Evolutionary conservation across 2,113 vertebrate genomes (phyloP).

Genomic region (human): GRCh38 chr7:3547501-3548000

Average conservation of each 20-base stretch:
- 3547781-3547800: background rate
- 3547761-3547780: background rate
- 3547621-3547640: no score
- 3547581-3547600: background rate
- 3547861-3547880: background rate
- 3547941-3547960: background rate
- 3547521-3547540: background rate
- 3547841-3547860: background rate
- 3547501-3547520: background rate
- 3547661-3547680: background rate
- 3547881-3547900: background rate
- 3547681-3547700: background rate
- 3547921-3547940: background rate
- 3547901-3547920: background rate
- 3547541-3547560: background rate
- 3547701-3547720: background rate
- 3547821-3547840: background rate
- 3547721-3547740: background rate
- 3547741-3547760: background rate
- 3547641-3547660: rapidly evolving
- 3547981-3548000: background rate
- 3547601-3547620: background rate
- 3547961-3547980: background rate
- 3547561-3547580: background rate
- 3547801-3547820: background rate